Conservation (phyloP, 2,888 invertebrate genomes). For the Hypselothyrea guttata region DNA sequence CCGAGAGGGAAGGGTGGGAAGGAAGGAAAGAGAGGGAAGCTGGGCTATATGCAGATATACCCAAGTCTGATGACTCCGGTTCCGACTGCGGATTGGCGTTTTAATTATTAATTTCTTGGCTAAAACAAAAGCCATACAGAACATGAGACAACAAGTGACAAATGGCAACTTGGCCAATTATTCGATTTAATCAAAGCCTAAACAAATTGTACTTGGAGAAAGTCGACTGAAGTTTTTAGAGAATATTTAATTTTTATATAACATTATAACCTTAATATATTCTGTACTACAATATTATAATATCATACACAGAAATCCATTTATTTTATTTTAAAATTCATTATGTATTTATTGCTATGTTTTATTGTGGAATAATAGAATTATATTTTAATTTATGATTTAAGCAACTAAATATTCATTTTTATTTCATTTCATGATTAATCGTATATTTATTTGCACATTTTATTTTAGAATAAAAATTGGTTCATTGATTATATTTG, state of each 20-base stretch:
- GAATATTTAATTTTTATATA: not conserved
- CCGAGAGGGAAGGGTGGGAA: not conserved
- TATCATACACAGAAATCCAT: too few relatives aligned
- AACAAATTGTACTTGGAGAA: not conserved
- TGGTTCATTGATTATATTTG: too few relatives aligned
- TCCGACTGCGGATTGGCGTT: constrained; percentile 66
- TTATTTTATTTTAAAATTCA: too few relatives aligned
- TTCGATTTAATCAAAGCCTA: not conserved
- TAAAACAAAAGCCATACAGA: constrained; percentile 3
- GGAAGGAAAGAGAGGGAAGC: not conserved
- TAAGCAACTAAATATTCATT: too few relatives aligned
- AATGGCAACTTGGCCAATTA: constrained; percentile 26
- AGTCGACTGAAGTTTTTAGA: not conserved
- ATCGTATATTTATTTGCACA: too few relatives aligned
- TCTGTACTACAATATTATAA: too few relatives aligned
- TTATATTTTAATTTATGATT: too few relatives aligned
- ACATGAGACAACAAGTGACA: constrained; percentile 38
- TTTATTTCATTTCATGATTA: too few relatives aligned
- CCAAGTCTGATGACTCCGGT: constrained; percentile 43
- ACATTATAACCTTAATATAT: too few relatives aligned
- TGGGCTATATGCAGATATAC: not conserved
- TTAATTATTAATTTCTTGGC: constrained; percentile 66
- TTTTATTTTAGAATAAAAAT: too few relatives aligned
- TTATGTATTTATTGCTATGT: too few relatives aligned
- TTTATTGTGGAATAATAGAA: too few relatives aligned